Base-by-base conservation (phyloP, 2,888 invertebrate species). In the Ischnura elegans region DNA sequence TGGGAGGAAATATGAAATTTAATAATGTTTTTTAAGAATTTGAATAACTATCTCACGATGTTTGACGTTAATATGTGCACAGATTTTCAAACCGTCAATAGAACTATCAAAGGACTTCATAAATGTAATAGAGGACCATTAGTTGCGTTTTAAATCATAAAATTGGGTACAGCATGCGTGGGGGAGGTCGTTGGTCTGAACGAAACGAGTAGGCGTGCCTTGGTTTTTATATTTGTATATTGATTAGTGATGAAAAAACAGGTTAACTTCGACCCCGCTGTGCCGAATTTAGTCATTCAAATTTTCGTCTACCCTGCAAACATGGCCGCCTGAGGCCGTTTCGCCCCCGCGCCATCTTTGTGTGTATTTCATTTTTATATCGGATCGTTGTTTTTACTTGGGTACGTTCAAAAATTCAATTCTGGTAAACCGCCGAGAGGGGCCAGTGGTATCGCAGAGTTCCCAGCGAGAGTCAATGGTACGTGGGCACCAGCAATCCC, bases 281-380 rank as follows among this genome's bases (percentile, higher is more conserved):
- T 76, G 29, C 76, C 6, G 29, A 36, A 76, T 76, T 76, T 76
- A 76, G 29, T 76, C 76, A 76, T 76, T 76, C 76, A 76, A 76
- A 76, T 76, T 76, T 13, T 36, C 76, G 76, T 36, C 76, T n/a
- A n/a, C n/a, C n/a, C n/a, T 5, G n/a, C 61, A 76, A 76, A 76
- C 76, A 76, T 76, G 36, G 36, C 76, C 36, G 0, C 10, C 51
- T n/a, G 61, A 61, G n/a, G n/a, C 21, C 61, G 61, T 61, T 61
- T 61, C n/a, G n/a, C 61, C n/a, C 16, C 25, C 4, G n/a, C 76
- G 76, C 76, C 10, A 76, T 76, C 76, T 76, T 76, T 21, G 36
- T 61, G 76, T 36, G 25, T 0, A 2, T 61, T 61, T 61, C 25
- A 13, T n/a, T 61, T 51, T 51, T 51, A 51, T 51, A 16, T 61